These are phyloP conservation scores for Cryptus armator DNA, from an alignment of 2,888 invertebrate species.

Conservation along the genomic window DNA sequence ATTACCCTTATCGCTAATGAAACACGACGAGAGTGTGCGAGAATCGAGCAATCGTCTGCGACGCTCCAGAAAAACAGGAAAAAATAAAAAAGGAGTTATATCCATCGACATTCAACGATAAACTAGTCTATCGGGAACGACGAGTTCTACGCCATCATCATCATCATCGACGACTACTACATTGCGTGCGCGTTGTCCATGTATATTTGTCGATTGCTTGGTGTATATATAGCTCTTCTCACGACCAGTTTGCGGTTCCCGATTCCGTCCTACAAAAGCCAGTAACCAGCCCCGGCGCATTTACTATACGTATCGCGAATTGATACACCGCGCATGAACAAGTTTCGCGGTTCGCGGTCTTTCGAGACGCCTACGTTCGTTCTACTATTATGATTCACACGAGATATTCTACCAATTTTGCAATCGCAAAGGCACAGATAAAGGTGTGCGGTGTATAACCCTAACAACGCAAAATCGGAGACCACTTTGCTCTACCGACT, in stretches of 20 bases:
- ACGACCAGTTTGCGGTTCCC: constrained; percentile 54
- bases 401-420: constrained; percentile 38
- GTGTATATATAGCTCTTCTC: constrained; percentile 23
- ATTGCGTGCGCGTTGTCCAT: background rate
- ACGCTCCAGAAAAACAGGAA: background rate
- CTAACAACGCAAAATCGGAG: constrained; percentile 1
- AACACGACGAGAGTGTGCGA: background rate
- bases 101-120: background rate
- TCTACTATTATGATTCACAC: constrained; percentile 50
- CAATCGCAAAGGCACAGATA: background rate
- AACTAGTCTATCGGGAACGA: constrained; percentile 50
- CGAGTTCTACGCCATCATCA: constrained; percentile 33
- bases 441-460: background rate
- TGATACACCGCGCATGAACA: background rate
- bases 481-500: constrained; percentile 27
- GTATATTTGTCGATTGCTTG: constrained; percentile 31
- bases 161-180: constrained; percentile 21
- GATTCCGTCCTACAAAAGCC: constrained; percentile 24
- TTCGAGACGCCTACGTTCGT: constrained; percentile 20
- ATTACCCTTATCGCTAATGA: background rate
- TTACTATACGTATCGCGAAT: background rate
- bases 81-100: background rate
- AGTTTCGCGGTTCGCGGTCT: constrained; percentile 29
- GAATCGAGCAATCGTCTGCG: background rate
- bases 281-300: background rate